These are phyloP conservation scores for Brachionus asplanchnoidis DNA, from an alignment of 1,140 invertebrate species.

Conservation along the genomic window DNA sequence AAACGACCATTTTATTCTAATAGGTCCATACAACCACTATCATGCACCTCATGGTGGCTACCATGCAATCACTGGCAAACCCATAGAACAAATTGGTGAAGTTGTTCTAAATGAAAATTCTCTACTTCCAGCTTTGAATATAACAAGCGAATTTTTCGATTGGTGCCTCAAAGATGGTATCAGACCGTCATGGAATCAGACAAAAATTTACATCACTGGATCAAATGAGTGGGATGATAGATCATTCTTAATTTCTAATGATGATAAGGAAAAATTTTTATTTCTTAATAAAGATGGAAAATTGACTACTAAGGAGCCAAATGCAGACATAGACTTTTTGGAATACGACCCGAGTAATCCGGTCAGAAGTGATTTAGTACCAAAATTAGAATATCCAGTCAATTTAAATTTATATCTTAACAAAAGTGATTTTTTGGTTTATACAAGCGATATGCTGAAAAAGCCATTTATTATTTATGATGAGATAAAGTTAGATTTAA, in stretches of 20 bases:
- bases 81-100: constrained; percentile 1
- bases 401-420: constrained; percentile 6
- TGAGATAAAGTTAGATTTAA: neutral
- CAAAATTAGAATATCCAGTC: neutral
- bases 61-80: neutral
- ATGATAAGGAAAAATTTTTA: neutral
- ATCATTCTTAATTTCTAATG: neutral
- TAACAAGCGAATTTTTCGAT: constrained; percentile 18
- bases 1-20: neutral
- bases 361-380: neutral
- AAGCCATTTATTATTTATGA: neutral
- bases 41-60: constrained; percentile 23
- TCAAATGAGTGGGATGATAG: neutral
- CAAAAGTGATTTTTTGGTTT: neutral
- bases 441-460: neutral
- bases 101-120: neutral
- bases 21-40: neutral
- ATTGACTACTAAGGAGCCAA: neutral
- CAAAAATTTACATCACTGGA: constrained; percentile 18
- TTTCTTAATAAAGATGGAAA: neutral
- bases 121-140: neutral
- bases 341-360: neutral
- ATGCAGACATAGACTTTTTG: neutral
- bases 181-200: neutral
- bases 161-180: neutral